A percentile compares a stretch with the other conserved stretches of the same genome.
Conservation (phyloP, 2,888 invertebrate species). For the Campoplex nolae region DNA sequence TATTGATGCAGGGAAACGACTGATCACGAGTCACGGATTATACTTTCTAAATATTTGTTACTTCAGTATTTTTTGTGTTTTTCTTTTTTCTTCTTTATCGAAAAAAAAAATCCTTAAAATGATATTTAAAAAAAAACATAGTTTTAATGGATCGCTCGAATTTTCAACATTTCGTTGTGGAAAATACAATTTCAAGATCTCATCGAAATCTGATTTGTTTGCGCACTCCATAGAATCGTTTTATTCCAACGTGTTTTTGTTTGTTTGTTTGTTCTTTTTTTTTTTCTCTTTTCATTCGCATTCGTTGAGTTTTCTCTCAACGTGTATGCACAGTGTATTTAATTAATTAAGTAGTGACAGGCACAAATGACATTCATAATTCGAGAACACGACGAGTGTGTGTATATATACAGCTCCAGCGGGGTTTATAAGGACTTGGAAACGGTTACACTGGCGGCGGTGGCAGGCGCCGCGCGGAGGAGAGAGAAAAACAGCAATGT, state of each 20-base stretch:
- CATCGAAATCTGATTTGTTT: not conserved
- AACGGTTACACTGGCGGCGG: constrained; percentile 13
- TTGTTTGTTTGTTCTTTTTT: too few relatives aligned
- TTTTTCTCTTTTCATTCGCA: not conserved
- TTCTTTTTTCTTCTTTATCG: not conserved
- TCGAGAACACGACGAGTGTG: constrained; percentile 26
- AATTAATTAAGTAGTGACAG: constrained; percentile 31
- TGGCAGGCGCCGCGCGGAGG: not conserved
- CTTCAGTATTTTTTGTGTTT: not conserved
- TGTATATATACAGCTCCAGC: not conserved
- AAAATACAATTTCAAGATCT: not conserved
- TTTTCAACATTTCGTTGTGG: not conserved
- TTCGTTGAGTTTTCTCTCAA: not conserved
- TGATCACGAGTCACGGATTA: not conserved
- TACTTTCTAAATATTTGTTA: constrained; percentile 11
- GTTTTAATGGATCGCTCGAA: not conserved
- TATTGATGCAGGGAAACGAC: not conserved
- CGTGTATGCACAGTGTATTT: constrained; percentile 3
- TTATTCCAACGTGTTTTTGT: not conserved
- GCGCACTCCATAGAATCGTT: not conserved
- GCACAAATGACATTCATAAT: constrained; percentile 23
- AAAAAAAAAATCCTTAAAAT: not conserved
- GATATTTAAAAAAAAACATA: too few relatives aligned
- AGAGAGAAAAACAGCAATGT: constrained; percentile 46
- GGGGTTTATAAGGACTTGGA: constrained; percentile 18